Evolutionary conservation across 2,797 vertebrate species (phyloP), one percentile per base, ranked within the genome.

Genomic region (Erethizon dorsatum): DNA sequence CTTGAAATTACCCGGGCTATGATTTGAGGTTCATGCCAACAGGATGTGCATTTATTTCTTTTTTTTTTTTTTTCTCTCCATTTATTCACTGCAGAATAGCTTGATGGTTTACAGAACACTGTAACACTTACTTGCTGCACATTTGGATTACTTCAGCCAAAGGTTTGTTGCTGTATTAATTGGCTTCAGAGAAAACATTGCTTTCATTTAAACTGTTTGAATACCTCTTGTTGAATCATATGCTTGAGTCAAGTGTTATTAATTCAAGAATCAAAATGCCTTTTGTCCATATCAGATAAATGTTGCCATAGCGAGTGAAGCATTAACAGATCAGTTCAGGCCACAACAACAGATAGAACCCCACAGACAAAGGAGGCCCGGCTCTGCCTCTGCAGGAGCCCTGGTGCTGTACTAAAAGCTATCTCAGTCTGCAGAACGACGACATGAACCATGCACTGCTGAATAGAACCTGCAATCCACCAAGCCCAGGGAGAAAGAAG

Each of bases 401-500:
- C 78, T 59, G 84, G 12, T 77, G 28, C 83, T 83, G 85, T 67
- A 22, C 87, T 94, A 96, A 98, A 93, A 18, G 28, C 54, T 52
- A 97, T 98, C 98, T 97, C 96, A 98, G 98, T 89, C 98, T 98
- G 97, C 90, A 91, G 93, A 95, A 83, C 14, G 92, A 90, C 45
- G 18, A 13, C 18, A 50, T 12, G 45, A 69, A 45, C 67, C 94
- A 83, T 13, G 0, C 11, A 78, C 93, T 89, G 80, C 91, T 83
- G 79, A 97, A 96, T 95, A 33, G 18, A 17, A 86, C 78, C 97
- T 97, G 98, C 99, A 98, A 98, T 98, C 98, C 99, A 98, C 98
- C 98, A 98, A 98, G 98, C 97, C 97, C 96, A 98, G 97, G 98
- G 98, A 99, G 98, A 98, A 98, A 99, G 98, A 98, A 98, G 98